Evolutionary conservation across 2,113 vertebrate genomes (phyloP).

Genomic region (Callipepla squamata): DNA sequence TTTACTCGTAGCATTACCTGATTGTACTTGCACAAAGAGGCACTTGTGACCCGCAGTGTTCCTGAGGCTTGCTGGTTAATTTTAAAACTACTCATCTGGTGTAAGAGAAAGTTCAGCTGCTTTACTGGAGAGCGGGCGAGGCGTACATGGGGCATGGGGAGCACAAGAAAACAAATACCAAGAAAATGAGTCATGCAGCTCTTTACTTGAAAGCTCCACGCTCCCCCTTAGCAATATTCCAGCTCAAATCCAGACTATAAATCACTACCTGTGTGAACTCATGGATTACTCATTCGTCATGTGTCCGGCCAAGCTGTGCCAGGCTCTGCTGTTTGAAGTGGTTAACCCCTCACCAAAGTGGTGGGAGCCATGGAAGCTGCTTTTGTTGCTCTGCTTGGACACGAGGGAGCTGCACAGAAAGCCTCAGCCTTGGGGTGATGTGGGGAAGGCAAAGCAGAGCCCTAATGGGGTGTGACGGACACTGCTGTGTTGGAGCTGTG

Average conservation of each 20-base stretch:
- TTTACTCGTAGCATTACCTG: neutral
- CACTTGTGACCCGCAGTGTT: neutral
- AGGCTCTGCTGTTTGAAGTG: neutral
- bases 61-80: neutral
- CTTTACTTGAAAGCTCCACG: neutral
- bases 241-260: neutral
- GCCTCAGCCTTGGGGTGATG: neutral
- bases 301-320: neutral
- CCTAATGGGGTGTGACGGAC: neutral
- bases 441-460: neutral
- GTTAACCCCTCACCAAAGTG: neutral
- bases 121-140: neutral
- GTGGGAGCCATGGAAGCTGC: fast-evolving
- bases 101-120: neutral
- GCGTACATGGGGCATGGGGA: neutral
- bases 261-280: neutral
- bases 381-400: fast-evolving
- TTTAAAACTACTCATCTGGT: neutral
- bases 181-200: neutral
- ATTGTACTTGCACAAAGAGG: neutral
- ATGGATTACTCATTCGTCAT: neutral
- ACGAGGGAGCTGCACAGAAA: fast-evolving
- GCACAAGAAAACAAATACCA: neutral
- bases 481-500: neutral
- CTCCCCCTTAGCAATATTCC: neutral